Evolutionary conservation across 2,797 vertebrate genomes (phyloP).

Genomic region (Pseudotriccus pelzelni): DNA sequence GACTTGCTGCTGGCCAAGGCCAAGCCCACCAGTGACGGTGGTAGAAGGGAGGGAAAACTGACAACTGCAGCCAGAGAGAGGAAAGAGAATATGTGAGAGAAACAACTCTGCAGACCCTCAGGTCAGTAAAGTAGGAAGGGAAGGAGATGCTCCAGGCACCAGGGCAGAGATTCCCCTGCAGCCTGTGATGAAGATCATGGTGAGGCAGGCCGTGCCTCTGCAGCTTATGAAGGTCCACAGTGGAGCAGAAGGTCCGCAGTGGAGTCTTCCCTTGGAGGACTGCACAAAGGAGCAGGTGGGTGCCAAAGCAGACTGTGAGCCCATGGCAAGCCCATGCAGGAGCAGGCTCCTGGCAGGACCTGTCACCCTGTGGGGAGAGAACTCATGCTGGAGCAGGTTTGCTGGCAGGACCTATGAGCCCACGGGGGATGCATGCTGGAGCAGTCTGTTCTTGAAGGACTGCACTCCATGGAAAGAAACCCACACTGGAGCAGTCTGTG

Average conservation of each 20-base stretch:
- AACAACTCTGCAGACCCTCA: neutral
- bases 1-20: neutral
- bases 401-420: neutral
- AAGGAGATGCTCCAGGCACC: accelerated
- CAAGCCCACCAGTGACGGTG: neutral
- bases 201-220: neutral
- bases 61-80: neutral
- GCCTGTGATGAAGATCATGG: accelerated
- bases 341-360: neutral
- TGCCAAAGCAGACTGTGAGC: neutral
- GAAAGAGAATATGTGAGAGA: neutral
- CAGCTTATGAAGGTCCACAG: neutral
- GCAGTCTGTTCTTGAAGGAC: neutral
- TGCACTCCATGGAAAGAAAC: too few species aligned
- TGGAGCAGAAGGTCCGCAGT: too few species aligned
- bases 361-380: neutral
- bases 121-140: neutral
- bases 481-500: neutral
- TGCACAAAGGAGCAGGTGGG: too few species aligned
- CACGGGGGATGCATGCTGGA: neutral
- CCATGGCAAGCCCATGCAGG: neutral
- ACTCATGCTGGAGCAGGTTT: neutral
- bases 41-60: accelerated
- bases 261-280: too few species aligned
- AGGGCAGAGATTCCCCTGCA: neutral